phyloP scores from a whole-genome alignment of 92 coral and sea anemone species.

The Umimayanthus chanpuru region DNA sequence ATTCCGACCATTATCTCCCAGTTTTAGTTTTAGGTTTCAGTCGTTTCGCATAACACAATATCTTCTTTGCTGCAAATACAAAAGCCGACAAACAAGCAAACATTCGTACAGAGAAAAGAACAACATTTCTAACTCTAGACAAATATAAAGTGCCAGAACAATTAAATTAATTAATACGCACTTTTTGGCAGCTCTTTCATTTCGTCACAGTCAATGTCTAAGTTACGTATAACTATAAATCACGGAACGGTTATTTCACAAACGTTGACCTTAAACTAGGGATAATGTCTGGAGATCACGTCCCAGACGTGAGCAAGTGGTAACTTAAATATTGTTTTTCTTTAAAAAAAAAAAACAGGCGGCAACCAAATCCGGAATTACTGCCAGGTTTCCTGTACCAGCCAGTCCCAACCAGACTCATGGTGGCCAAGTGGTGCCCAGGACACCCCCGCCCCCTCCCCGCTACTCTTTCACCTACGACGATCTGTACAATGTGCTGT shows the following conservation, averaged over 20 bases:
- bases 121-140: constrained; percentile 8
- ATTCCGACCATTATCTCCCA: not conserved
- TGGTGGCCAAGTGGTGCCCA: constrained; percentile 42
- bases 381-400: constrained; percentile 38
- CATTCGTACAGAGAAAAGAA: constrained; percentile 5
- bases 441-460: constrained; percentile 32
- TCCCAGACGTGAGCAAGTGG: constrained; percentile 13
- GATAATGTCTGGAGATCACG: not conserved
- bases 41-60: not conserved
- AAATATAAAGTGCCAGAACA: constrained; percentile 22
- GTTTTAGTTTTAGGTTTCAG: not conserved
- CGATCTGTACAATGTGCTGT: constrained; percentile 29
- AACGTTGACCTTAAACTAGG: not conserved
- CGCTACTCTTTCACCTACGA: constrained; percentile 30
- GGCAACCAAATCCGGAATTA: constrained; percentile 29
- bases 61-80: not conserved
- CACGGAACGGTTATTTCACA: not conserved
- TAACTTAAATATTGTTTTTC: constrained; percentile 38
- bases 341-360: constrained; percentile 6
- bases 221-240: too few species aligned
- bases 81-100: not conserved
- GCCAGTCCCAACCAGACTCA: constrained; percentile 12
- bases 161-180: constrained; percentile 31
- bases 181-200: constrained; percentile 20
- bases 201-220: not conserved